These are phyloP conservation scores for Stenodera caucasica DNA, from an alignment of 2,888 invertebrate genomes.

Conservation along the genomic window DNA sequence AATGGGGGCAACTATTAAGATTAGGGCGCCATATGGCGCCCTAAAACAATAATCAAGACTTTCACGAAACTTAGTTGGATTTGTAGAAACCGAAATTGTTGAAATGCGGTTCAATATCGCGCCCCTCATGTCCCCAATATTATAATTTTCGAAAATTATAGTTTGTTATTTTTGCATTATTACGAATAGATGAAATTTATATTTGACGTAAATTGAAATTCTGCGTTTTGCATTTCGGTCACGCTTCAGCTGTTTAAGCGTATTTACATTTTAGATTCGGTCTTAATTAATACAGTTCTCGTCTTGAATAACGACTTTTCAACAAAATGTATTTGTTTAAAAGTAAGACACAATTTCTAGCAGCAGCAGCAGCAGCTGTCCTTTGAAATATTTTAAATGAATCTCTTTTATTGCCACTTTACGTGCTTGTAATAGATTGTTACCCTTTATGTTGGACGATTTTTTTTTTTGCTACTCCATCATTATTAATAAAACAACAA, in stretches of 20 bases:
- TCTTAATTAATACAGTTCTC: constrained; percentile 45
- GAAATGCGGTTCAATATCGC: constrained; percentile 19
- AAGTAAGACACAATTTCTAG: constrained; percentile 33
- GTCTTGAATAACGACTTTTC: constrained; percentile 38
- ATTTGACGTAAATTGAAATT: constrained; percentile 37
- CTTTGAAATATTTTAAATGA: constrained; percentile 37
- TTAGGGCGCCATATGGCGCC: constrained; percentile 44
- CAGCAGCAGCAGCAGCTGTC: constrained; percentile 40
- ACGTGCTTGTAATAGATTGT: constrained; percentile 28
- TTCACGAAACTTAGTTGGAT: constrained; percentile 45
- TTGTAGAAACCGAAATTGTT: constrained; percentile 9
- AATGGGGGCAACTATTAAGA: constrained; percentile 17
- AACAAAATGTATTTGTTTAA: constrained; percentile 34
- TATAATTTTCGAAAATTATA: no score
- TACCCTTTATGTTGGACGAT: background rate
- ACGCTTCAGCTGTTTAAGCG: constrained; percentile 44
- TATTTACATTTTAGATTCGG: constrained; percentile 50
- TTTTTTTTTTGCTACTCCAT: background rate
- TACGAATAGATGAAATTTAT: constrained; percentile 22
- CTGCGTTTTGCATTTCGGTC: constrained; percentile 46
- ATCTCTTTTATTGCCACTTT: constrained; percentile 30
- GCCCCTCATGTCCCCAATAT: no score
- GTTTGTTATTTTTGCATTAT: no score
- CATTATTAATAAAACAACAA: background rate
- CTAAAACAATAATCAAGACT: constrained; percentile 50